phyloP scores from a whole-genome alignment of 1,140 invertebrate species.

The Dendroctonus valens region DNA sequence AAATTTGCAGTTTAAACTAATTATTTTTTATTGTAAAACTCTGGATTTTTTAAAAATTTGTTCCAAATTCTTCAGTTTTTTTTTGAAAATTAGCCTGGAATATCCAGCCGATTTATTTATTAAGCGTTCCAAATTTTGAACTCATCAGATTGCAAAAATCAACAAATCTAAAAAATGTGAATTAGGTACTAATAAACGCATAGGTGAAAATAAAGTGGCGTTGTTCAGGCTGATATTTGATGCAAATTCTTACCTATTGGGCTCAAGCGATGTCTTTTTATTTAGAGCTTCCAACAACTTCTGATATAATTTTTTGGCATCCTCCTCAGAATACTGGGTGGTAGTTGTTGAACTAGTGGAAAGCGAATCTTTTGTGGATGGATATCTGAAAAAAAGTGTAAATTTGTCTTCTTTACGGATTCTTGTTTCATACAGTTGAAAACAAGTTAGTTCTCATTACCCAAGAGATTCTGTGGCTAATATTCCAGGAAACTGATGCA shows the following conservation, averaged over 20 bases:
- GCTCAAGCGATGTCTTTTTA: slow-evolving; percentile 19
- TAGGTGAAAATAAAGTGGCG: too few relatives aligned
- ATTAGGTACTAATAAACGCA: too few relatives aligned
- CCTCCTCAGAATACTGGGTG: slow-evolving; percentile 14
- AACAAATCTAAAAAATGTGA: too few relatives aligned
- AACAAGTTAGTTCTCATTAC: neutral
- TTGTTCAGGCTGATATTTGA: too few relatives aligned
- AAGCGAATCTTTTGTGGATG: slow-evolving; percentile 3
- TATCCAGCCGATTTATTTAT: too few relatives aligned
- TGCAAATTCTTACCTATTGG: slow-evolving; percentile 12
- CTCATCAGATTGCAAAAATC: too few relatives aligned
- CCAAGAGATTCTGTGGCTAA: slow-evolving; percentile 25
- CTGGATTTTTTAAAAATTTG: too few relatives aligned
- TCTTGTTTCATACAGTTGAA: neutral
- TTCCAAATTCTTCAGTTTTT: too few relatives aligned
- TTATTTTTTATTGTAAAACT: too few relatives aligned
- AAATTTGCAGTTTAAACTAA: too few relatives aligned
- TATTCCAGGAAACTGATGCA: slow-evolving; percentile 38
- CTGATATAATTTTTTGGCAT: slow-evolving; percentile 21
- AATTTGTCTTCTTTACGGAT: neutral
- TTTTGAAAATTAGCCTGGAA: too few relatives aligned
- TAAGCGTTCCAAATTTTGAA: too few relatives aligned
- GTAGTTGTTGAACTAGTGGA: slow-evolving; percentile 21
- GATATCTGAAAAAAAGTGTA: slow-evolving; percentile 14
- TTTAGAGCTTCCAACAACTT: slow-evolving; percentile 17